These are phyloP conservation scores for Erpornis zantholeuca DNA, from an alignment of 2,113 vertebrate species.

Conservation along the genomic window DNA sequence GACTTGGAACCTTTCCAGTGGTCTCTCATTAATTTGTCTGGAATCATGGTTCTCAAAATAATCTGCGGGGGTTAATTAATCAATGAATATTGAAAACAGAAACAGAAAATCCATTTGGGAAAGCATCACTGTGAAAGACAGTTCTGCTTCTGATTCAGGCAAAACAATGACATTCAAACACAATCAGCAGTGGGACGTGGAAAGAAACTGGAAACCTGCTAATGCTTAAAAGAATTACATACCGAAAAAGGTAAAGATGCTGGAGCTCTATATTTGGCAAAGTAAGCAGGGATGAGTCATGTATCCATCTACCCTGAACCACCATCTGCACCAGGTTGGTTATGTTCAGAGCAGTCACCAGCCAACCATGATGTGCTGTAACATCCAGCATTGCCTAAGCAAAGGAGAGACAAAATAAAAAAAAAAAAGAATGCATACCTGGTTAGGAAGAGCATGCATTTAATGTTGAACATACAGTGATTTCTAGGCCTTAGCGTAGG, in stretches of 20 bases:
- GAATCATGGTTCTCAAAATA: background rate
- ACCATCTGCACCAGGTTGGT: constrained; percentile 94
- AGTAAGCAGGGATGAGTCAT: constrained; percentile 88
- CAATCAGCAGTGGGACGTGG: background rate
- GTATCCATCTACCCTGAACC: constrained; percentile 91
- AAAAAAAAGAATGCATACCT: background rate
- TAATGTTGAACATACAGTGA: background rate
- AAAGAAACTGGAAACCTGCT: background rate
- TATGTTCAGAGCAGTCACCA: constrained; percentile 86
- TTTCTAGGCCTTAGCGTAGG: background rate
- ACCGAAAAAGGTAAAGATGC: constrained; percentile 91
- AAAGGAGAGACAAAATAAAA: background rate
- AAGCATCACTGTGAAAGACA: background rate
- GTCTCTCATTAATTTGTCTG: constrained; percentile 4
- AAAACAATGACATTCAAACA: background rate
- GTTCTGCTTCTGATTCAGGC: background rate
- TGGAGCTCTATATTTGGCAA: constrained; percentile 87
- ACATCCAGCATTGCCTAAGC: constrained; percentile 94
- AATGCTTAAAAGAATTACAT: constrained; percentile 5
- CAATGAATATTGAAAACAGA: constrained; percentile 32
- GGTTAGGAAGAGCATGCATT: background rate
- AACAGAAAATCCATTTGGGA: constrained; percentile 13
- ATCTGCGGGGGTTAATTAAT: constrained; percentile 15
- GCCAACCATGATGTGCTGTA: constrained; percentile 91
- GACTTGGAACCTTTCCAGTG: constrained; percentile 16